Percentiles rank a stretch among this genome's conserved stretches.
phyloP scores from a whole-genome alignment of 1,140 invertebrate genomes.

The Stegodyphus dumicola region DNA sequence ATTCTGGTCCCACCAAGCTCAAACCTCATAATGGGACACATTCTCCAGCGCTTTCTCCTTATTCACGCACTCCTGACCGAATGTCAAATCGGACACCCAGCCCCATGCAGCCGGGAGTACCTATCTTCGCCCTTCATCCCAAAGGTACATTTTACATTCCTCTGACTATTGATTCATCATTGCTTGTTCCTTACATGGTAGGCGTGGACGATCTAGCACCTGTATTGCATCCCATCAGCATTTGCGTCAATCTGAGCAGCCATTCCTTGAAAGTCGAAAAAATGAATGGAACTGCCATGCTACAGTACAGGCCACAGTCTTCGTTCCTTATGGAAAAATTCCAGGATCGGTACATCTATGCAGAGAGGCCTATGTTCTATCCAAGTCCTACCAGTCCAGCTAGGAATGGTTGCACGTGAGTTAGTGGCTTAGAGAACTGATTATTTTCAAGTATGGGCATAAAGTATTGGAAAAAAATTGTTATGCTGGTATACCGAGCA shows the following conservation, averaged over 20 bases:
- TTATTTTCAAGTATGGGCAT: neutral
- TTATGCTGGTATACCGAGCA: too few species aligned
- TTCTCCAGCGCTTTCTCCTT: constrained; percentile 67
- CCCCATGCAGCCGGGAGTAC: constrained; percentile 70
- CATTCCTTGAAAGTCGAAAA: constrained; percentile 56
- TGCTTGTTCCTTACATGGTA: constrained; percentile 78
- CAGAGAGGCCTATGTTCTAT: constrained; percentile 33
- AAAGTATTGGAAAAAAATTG: too few species aligned
- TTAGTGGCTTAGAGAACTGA: neutral
- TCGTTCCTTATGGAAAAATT: constrained; percentile 41
- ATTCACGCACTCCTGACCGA: constrained; percentile 56
- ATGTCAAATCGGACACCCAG: constrained; percentile 62
- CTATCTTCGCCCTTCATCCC: constrained; percentile 84
- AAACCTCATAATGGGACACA: constrained; percentile 8
- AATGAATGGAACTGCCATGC: neutral
- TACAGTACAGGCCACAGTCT: constrained; percentile 12
- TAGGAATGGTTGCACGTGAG: constrained; percentile 32
- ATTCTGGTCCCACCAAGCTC: neutral
- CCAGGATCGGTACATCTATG: constrained; percentile 34
- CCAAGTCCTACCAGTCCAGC: constrained; percentile 14
- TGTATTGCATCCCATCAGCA: constrained; percentile 89
- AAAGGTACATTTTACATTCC: constrained; percentile 92
- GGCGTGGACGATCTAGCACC: constrained; percentile 69
- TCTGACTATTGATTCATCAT: constrained; percentile 83
- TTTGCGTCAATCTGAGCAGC: constrained; percentile 82